Evolutionary conservation across 1,140 invertebrate species (phyloP), one percentile per base, ranked within the genome.

Genomic region (Lethrus apterus): DNA sequence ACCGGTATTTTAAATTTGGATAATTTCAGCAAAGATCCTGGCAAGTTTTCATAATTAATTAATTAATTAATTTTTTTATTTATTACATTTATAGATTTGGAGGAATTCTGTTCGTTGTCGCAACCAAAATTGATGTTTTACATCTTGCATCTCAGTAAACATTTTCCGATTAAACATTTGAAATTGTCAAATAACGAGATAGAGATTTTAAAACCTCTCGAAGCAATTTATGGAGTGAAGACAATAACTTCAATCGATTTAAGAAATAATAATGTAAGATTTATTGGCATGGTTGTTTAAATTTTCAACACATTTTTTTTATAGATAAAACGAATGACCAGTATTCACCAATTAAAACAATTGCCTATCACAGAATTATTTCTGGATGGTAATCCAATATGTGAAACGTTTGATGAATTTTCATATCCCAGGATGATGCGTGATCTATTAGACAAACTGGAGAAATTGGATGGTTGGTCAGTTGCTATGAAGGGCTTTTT

Each of bases 311-410:
- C 49, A 43, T 58, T 48, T 55, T 63, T 67, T 72, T 1, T 20
- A 4, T 59, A 92, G 86, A 74, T 93, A 48, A 73, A 70, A 49
- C 75, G 77, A 31, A 59, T 88, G 1, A 69, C 73, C 11, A 74
- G 81, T 38, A 58, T 93, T 41, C 76, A 86, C 30, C 60, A 69
- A 4, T 59, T 93, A 9, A 81, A 83, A 59, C 73, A 75, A 2
- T 66, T 91, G 33, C 71, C 76, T 2, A 63, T 93, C 2, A 70
- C 79, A 35, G 85, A 91, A 60, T 59, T 93, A 29, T 73, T 74
- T 19, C 66, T 93, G 29, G 78, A 83, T 63, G 84, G 82, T 48
- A 93, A 94, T 70, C 83, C 86, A 1, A 58, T 91, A 10, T 83
- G 81, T 65, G 76, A 80, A 57, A 83, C 79, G 55, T 90, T 81